Conservation (phyloP, 2,888 invertebrate genomes). For the Synergus itoensis region DNA sequence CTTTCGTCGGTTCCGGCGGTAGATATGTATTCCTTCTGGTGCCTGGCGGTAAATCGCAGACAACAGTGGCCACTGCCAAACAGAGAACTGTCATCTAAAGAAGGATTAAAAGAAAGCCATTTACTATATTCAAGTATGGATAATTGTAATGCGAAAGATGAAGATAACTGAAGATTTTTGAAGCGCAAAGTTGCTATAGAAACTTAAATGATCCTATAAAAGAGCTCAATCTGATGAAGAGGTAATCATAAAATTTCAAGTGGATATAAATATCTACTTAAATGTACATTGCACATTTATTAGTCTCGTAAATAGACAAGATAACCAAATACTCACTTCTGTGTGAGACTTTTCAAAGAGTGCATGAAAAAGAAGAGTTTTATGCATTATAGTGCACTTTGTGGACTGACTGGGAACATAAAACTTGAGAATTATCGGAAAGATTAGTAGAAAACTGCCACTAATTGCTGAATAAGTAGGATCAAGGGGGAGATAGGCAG, state of each 20-base stretch:
- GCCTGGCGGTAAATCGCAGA: constrained; percentile 82
- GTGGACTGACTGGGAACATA: not conserved
- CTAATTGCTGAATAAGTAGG: constrained; percentile 32
- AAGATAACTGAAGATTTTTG: not conserved
- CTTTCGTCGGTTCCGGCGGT: constrained; percentile 83
- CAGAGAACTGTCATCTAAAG: constrained; percentile 59
- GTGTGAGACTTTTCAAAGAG: not conserved
- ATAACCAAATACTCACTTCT: not conserved
- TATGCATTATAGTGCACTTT: not conserved
- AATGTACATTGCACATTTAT: not conserved
- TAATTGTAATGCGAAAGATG: not conserved
- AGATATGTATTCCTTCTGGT: constrained; percentile 85
- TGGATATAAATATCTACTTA: not conserved
- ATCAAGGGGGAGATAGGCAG: constrained; percentile 13
- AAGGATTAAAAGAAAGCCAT: not conserved
- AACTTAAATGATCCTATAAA: not conserved
- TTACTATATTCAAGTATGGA: not conserved
- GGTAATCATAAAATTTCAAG: not conserved
- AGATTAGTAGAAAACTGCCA: constrained; percentile 37
- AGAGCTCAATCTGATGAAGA: not conserved
- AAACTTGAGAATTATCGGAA: not conserved
- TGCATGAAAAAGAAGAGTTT: not conserved
- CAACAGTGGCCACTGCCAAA: constrained; percentile 54
- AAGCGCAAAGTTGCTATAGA: not conserved
- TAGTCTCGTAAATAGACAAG: not conserved